Conservation (phyloP, 2,888 invertebrate species). For the Clepsis dumicolana region DNA sequence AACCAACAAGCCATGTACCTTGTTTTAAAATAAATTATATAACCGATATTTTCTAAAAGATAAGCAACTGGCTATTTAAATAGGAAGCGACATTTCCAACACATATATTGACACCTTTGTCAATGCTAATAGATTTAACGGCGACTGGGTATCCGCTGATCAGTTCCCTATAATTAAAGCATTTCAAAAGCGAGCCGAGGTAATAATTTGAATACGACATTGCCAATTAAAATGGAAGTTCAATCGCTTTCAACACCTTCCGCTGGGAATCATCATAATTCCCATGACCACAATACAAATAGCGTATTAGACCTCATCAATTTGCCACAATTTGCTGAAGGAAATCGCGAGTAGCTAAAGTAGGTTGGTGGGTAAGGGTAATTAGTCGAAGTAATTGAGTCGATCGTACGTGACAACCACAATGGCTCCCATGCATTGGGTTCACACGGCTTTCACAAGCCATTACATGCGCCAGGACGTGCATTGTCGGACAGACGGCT, state of each 20-base stretch:
- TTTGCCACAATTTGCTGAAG: conserved; percentile 51
- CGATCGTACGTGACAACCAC: conserved; percentile 67
- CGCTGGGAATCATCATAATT: conserved; percentile 41
- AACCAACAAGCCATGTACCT: neutral
- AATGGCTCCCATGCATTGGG: conserved; percentile 65
- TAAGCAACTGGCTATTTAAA: conserved; percentile 14
- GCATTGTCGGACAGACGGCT: conserved; percentile 56
- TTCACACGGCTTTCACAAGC: conserved; percentile 79
- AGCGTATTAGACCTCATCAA: conserved; percentile 49
- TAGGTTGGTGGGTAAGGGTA: conserved; percentile 62
- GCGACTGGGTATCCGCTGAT: conserved; percentile 6
- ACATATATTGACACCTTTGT: conserved; percentile 17
- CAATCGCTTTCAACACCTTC: conserved; percentile 33
- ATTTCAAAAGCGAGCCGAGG: conserved; percentile 27
- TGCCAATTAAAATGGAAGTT: conserved; percentile 33
- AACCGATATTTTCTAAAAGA: conserved; percentile 22
- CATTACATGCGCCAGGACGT: conserved; percentile 72
- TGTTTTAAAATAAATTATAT: neutral
- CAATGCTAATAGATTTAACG: conserved; percentile 22
- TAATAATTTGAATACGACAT: conserved; percentile 38
- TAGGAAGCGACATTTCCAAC: conserved; percentile 4
- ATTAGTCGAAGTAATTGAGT: conserved; percentile 72
- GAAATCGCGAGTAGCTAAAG: conserved; percentile 51
- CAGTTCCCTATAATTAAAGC: conserved; percentile 23
- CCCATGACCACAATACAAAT: conserved; percentile 45